Base-by-base conservation (phyloP, 2,888 invertebrate species). In the Protophormia terraenovae region DNA sequence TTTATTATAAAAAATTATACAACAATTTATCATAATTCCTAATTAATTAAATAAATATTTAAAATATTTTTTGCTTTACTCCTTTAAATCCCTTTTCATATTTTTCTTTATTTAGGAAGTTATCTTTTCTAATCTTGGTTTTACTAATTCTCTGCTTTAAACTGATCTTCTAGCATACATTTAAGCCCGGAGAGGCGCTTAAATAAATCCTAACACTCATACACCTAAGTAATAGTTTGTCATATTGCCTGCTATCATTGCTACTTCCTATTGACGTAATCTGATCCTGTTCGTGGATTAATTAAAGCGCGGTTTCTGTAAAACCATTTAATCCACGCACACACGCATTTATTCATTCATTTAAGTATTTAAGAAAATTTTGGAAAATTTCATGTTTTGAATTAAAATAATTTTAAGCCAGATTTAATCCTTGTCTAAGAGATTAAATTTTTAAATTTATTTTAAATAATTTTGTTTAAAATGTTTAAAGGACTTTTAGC, bases 251-350 rank as follows among this genome's bases (percentile, higher is more conserved):
- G 50, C 4, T 47, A 19, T 14, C n/a, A 19, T 14, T 24, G n/a
- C 5, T 16, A 71, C 45, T 69, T 53, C 45, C 60, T 76, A n/a
- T n/a, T n/a, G 66, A 76, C 45, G 66, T 76, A 76, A 66, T 66
- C 76, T 76, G 29, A 45, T 60, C 60, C 53, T 16, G 6, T 47
- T 16, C 7, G 24, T 24, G 53, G 53, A 32, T 32, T 32, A 71
- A 64, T 55, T 58, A 58, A 66, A 66, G 35, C 62, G 55, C 64
- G 45, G 55, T 16, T 62, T 82, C 19, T 10, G 0, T 4, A 58
- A n/a, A 58, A 3, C 16, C 27, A 8, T 64, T 47, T 60, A 75
- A 60, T 50, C 67, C 50, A 35, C 12, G 3, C 10, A 50, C 6
- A 29, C 1, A 32, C 29, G 3, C 7, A 27, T 14, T 29, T 16